A percentile compares a stretch with the other conserved stretches of the same genome.
phyloP scores from a whole-genome alignment of 2,797 vertebrate species.

The Paratrypauchen microcephalus region DNA sequence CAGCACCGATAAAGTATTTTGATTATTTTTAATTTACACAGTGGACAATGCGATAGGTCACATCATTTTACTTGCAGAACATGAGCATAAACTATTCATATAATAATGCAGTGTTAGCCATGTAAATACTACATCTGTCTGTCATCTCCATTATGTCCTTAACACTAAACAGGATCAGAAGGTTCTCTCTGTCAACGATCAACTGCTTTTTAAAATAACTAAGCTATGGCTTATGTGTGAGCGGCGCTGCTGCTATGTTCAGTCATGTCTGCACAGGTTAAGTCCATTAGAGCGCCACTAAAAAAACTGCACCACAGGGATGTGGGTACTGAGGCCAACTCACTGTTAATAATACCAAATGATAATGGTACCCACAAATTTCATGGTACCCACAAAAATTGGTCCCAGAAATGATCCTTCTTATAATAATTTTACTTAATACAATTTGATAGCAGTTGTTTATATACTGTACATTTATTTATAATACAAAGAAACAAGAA shows the following conservation, averaged over 20 bases:
- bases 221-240: constrained; percentile 59
- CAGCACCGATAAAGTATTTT: background rate
- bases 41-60: background rate
- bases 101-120: constrained; percentile 28
- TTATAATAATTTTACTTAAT: background rate
- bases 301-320: constrained; percentile 19
- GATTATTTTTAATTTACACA: background rate
- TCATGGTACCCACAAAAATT: background rate
- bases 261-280: constrained; percentile 37
- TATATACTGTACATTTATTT: background rate
- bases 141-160: constrained; percentile 64
- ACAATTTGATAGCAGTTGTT: background rate
- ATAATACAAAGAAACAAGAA: background rate
- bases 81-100: background rate
- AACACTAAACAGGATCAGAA: constrained; percentile 77
- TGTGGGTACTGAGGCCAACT: background rate
- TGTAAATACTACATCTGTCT: constrained; percentile 32
- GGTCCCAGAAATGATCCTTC: background rate
- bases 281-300: constrained; percentile 51
- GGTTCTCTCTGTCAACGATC: constrained; percentile 52
- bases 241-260: constrained; percentile 22
- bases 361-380: background rate
- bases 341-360: background rate
- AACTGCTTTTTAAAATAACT: constrained; percentile 68
- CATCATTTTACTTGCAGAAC: background rate